phyloP scores from a whole-genome alignment of 1,140 invertebrate genomes.

The Zaprionus nigranus region DNA sequence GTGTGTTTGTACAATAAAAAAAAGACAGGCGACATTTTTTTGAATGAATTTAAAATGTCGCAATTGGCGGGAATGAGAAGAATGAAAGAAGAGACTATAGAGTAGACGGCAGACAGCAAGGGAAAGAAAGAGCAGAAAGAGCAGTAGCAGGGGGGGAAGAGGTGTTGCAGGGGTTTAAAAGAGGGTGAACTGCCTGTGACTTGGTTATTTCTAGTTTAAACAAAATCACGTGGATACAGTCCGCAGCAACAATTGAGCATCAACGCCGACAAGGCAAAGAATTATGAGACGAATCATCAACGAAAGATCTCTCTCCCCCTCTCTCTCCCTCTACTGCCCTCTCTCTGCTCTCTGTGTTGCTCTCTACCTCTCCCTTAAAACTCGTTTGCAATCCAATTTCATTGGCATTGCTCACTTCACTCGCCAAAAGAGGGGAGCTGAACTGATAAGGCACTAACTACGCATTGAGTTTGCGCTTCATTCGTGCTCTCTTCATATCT shows the following conservation, averaged over 20 bases:
- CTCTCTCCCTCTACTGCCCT: background rate
- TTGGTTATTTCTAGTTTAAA: slow-evolving; percentile 68
- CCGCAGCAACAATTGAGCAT: background rate
- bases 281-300: background rate
- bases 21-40: slow-evolving; percentile 35
- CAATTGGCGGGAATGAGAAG: slow-evolving; percentile 41
- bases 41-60: slow-evolving; percentile 63
- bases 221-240: slow-evolving; percentile 32
- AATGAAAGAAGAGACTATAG: background rate
- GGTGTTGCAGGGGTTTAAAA: too few relatives aligned
- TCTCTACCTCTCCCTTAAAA: slow-evolving; percentile 1
- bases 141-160: background rate
- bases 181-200: slow-evolving; percentile 40
- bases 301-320: background rate
- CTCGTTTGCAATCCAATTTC: slow-evolving; percentile 42
- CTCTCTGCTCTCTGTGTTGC: too few relatives aligned
- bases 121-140: too few relatives aligned
- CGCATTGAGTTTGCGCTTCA: slow-evolving; percentile 34
- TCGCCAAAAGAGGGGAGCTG: background rate
- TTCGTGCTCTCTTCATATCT: slow-evolving; percentile 1
- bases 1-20: slow-evolving; percentile 16
- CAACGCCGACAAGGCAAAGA: background rate
- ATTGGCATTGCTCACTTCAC: slow-evolving; percentile 35
- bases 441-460: slow-evolving; percentile 48
- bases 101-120: background rate